Percentiles rank a stretch among this genome's conserved stretches.
Evolutionary conservation across 1,140 invertebrate species (phyloP).

Genomic region (Samia ricini): DNA sequence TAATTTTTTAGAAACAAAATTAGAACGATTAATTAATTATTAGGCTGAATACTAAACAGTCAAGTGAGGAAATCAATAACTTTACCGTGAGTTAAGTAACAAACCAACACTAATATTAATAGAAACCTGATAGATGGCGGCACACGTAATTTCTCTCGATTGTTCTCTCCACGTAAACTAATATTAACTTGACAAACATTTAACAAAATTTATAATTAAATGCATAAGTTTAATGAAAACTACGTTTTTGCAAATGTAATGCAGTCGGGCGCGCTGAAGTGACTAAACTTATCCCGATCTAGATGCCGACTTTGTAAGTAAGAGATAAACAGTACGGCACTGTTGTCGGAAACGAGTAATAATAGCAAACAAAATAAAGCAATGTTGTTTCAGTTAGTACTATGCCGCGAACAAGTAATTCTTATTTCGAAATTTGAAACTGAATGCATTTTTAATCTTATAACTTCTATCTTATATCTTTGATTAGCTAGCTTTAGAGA

Average conservation of each 20-base stretch:
- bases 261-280: constrained; percentile 8
- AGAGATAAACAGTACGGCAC: not conserved
- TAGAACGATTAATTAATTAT: too few relatives aligned
- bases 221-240: not conserved
- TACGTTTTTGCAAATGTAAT: constrained; percentile 9
- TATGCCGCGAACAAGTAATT: not conserved
- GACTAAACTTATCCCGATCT: constrained; percentile 22
- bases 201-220: constrained; percentile 25
- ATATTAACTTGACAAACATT: constrained; percentile 33
- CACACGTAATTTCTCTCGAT: constrained; percentile 21
- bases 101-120: too few relatives aligned
- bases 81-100: too few relatives aligned
- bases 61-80: too few relatives aligned
- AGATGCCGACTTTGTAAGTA: constrained; percentile 1
- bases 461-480: too few relatives aligned
- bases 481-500: too few relatives aligned
- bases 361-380: not conserved
- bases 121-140: constrained; percentile 22
- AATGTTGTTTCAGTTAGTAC: not conserved
- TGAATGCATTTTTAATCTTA: too few relatives aligned
- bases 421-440: too few relatives aligned
- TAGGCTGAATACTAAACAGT: too few relatives aligned
- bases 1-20: too few relatives aligned
- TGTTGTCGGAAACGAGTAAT: not conserved
- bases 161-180: constrained; percentile 33